Base-by-base conservation (phyloP, 30 jellyfish, hydroid and myxozoan species). In the Turritopsis rubra region DNA sequence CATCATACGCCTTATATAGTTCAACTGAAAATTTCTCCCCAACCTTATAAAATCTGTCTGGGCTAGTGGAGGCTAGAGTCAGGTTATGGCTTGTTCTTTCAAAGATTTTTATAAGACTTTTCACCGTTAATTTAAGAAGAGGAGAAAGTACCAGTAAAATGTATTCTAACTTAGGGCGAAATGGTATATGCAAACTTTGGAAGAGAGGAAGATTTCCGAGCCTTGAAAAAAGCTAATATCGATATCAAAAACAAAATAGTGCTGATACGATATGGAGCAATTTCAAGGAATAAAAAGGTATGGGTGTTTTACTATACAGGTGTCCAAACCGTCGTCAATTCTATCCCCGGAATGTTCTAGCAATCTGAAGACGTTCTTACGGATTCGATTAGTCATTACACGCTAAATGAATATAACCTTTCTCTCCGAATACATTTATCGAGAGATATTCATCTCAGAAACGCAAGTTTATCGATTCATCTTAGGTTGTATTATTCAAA, bases 141-240 rank as follows among this genome's bases (percentile, higher is more conserved):
- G 13, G 5, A 5, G 13, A 3, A 41, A 41, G 5, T 41, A 3
- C 60, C 5, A 3, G 9, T 41, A 3, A 41, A 41, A 3, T 41
- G 60, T 41, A 3, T 68, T 27, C 30, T 41, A 30, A 29, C 75
- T 21, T 84, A 93, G 98, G 98, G 98, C 5, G 98, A 88, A 73
- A 84, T 93, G 21, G 96, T 93, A 52, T 93, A 93, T 80, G 98
- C 91, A 25, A 93, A 93, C 66, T 88, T 66, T 88, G 98, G 98
- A 26, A 27, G 86, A 1, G 96, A 88, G 21, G 72, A 79, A n/a
- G 98, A 93, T 85, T 93, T 65, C 78, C 82, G 82, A 20, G 66
- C 81, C 52, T 87, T 93, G 29, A 87, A 85, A 80, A 84, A 85
- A 85, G 82, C 41, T 70, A 96, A 92, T 8, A 75, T 93, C 21